phyloP scores from a whole-genome alignment of 1,140 invertebrate genomes.

The Chelonus insularis region DNA sequence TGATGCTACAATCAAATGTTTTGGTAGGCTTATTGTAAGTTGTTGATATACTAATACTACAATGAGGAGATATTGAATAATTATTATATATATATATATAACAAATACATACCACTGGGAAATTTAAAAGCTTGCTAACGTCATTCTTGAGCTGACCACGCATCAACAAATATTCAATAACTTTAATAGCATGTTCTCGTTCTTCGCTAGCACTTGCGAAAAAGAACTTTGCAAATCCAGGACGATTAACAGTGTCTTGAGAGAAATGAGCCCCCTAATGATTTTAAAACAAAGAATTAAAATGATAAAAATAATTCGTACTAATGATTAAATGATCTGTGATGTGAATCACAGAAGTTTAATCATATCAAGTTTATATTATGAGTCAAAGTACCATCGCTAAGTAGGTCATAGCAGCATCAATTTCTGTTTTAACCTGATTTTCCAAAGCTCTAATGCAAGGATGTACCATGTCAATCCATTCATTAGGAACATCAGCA shows the following conservation, averaged over 20 bases:
- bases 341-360: background rate
- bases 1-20: too few relatives aligned
- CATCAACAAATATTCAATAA: slow-evolving; percentile 89
- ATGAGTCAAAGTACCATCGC: slow-evolving; percentile 67
- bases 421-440: slow-evolving; percentile 78
- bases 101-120: slow-evolving; percentile 62
- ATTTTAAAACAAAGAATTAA: slow-evolving; percentile 29
- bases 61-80: background rate
- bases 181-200: slow-evolving; percentile 84
- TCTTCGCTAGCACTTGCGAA: slow-evolving; percentile 85
- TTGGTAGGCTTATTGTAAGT: too few relatives aligned
- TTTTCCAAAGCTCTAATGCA: slow-evolving; percentile 67
- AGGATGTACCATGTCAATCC: slow-evolving; percentile 68
- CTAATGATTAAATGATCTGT: too few relatives aligned
- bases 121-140: slow-evolving; percentile 67
- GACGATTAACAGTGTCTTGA: slow-evolving; percentile 75
- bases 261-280: slow-evolving; percentile 79
- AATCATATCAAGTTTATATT: background rate
- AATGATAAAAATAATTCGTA: background rate
- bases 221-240: slow-evolving; percentile 88
- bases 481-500: slow-evolving; percentile 56
- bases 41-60: too few relatives aligned
- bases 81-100: background rate
- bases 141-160: slow-evolving; percentile 75
- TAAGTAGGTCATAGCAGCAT: slow-evolving; percentile 79